Evolutionary conservation across 1,140 invertebrate species (phyloP).

Genomic region (Drosophila chauvacae): DNA sequence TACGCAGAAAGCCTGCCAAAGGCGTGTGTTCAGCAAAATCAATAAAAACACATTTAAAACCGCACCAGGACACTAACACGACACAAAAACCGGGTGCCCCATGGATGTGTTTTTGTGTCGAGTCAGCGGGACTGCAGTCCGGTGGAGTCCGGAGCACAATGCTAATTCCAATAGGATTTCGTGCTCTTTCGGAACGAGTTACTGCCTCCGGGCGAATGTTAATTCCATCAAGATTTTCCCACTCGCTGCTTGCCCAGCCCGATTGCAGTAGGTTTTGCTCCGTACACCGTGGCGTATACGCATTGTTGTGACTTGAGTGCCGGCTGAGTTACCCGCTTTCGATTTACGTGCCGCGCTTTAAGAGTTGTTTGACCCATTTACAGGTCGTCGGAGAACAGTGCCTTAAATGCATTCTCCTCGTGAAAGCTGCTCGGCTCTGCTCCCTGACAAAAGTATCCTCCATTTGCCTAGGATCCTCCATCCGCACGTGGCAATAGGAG

Average conservation of each 20-base stretch:
- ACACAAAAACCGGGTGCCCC: constrained; percentile 29
- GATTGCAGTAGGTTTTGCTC: constrained; percentile 65
- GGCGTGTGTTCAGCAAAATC: constrained; percentile 67
- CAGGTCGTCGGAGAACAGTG: constrained; percentile 13
- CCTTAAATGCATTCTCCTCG: constrained; percentile 67
- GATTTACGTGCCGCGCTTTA: constrained; percentile 60
- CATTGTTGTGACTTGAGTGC: constrained; percentile 59
- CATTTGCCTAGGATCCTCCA: constrained; percentile 1
- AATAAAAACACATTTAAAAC: constrained; percentile 74
- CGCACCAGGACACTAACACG: constrained; percentile 59
- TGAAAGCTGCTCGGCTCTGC: constrained; percentile 29
- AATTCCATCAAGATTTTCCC: constrained; percentile 64
- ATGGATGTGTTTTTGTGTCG: constrained; percentile 26
- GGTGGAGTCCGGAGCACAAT: constrained; percentile 13
- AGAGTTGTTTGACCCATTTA: constrained; percentile 73
- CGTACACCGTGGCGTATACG: constrained; percentile 73
- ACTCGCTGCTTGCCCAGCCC: constrained; percentile 33
- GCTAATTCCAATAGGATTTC: constrained; percentile 24
- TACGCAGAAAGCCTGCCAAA: constrained; percentile 62
- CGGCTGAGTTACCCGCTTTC: constrained; percentile 37
- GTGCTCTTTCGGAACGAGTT: not conserved
- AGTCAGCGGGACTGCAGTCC: constrained; percentile 34
- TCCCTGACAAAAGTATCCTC: constrained; percentile 20
- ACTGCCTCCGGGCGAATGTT: constrained; percentile 53
- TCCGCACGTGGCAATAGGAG: constrained; percentile 17